These are phyloP conservation scores for Antitype chi DNA, from an alignment of 2,888 invertebrate species.

Conservation along the genomic window DNA sequence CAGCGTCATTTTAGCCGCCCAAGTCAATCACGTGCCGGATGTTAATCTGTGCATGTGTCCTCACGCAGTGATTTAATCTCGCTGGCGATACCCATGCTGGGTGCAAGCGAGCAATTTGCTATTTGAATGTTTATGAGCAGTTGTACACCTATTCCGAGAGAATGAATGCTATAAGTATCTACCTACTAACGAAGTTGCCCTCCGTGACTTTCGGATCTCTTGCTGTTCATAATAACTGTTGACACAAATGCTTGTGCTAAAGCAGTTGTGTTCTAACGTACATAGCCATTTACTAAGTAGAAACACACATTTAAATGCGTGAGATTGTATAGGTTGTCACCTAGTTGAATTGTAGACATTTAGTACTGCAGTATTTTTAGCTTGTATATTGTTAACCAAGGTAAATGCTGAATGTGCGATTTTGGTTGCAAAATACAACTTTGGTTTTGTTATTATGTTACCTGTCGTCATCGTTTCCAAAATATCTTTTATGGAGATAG, in stretches of 20 bases:
- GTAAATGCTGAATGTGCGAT: constrained; percentile 6
- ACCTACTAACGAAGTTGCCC: constrained; percentile 58
- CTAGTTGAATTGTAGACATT: constrained; percentile 12
- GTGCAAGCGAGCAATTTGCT: constrained; percentile 63
- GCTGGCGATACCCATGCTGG: constrained; percentile 60
- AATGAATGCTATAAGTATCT: constrained; percentile 33
- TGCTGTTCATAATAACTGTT: constrained; percentile 51
- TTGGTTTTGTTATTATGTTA: constrained; percentile 2
- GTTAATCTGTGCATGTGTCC: constrained; percentile 73
- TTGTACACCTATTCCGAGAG: constrained; percentile 36
- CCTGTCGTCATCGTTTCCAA: not conserved
- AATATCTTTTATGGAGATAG: constrained; percentile 22
- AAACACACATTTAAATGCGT: constrained; percentile 27
- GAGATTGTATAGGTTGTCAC: constrained; percentile 17
- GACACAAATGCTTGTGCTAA: constrained; percentile 48
- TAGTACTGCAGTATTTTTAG: constrained; percentile 26
- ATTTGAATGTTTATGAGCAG: constrained; percentile 57
- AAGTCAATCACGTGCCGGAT: constrained; percentile 73
- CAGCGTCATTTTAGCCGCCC: constrained; percentile 52
- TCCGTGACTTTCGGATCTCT: constrained; percentile 59
- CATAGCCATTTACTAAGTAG: constrained; percentile 40
- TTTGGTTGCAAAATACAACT: constrained; percentile 14
- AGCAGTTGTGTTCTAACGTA: constrained; percentile 41
- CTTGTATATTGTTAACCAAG: constrained; percentile 13
- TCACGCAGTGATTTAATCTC: constrained; percentile 73